Percentiles rank a stretch among this genome's conserved stretches.
Evolutionary conservation across 2,113 vertebrate genomes (phyloP).

Genomic region (Mugil cephalus): DNA sequence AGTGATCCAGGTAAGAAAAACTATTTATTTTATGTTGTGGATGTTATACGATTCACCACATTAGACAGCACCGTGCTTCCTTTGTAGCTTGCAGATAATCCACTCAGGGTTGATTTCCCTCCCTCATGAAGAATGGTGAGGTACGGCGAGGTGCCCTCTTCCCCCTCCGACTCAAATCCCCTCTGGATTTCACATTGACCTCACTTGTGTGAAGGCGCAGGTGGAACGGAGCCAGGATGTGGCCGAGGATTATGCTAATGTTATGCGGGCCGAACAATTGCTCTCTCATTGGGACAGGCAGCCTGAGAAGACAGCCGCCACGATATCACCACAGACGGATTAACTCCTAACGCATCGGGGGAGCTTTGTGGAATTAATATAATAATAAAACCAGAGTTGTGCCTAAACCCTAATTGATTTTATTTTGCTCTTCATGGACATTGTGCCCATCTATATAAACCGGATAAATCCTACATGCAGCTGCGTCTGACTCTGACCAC

Average conservation of each 20-base stretch:
- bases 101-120: constrained; percentile 24
- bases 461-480: constrained; percentile 30
- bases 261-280: constrained; percentile 55
- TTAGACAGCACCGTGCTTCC: not conserved
- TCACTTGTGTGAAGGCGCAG: constrained; percentile 52
- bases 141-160: not conserved
- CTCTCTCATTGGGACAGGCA: constrained; percentile 39
- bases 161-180: constrained; percentile 3
- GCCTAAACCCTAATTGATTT: constrained; percentile 72
- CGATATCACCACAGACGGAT: constrained; percentile 55
- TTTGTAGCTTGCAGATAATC: constrained; percentile 26
- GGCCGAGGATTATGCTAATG: constrained; percentile 64
- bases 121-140: not conserved
- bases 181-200: constrained; percentile 5
- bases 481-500: constrained; percentile 26
- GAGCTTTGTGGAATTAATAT: constrained; percentile 73
- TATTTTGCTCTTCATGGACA: constrained; percentile 13
- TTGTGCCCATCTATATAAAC: constrained; percentile 32
- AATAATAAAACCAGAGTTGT: constrained; percentile 59
- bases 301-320: constrained; percentile 38
- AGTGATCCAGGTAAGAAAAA: too few relatives aligned
- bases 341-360: constrained; percentile 50
- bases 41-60: too few relatives aligned
- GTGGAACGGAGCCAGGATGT: constrained; percentile 32
- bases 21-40: too few relatives aligned